A percentile compares a stretch with the other conserved stretches of the same genome.
phyloP scores from a whole-genome alignment of 2,113 vertebrate species.

The Petroica traversi region DNA sequence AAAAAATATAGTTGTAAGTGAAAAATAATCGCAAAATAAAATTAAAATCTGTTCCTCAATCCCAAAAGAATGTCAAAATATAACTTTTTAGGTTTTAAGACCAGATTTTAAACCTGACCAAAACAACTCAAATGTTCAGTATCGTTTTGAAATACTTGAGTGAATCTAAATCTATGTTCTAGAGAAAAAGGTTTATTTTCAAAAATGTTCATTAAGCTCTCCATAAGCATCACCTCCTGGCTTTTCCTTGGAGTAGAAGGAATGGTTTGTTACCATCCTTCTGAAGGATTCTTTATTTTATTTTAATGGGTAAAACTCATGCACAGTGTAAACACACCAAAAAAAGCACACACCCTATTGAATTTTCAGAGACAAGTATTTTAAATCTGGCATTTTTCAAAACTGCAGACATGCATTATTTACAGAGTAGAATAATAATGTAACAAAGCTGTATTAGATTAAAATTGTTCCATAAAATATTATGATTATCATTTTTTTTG shows the following conservation, averaged over 20 bases:
- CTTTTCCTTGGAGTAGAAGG: not conserved
- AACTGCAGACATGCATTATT: slow-evolving; percentile 37
- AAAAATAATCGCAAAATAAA: not conserved
- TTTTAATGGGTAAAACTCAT: not conserved
- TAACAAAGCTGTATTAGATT: slow-evolving; percentile 54
- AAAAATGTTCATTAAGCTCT: not conserved
- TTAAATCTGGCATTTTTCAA: slow-evolving; percentile 30
- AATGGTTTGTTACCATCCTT: not conserved
- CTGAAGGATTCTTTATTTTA: not conserved
- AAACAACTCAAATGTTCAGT: not conserved
- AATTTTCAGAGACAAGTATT: slow-evolving; percentile 22
- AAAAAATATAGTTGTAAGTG: not conserved
- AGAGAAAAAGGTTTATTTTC: not conserved
- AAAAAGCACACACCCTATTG: not conserved
- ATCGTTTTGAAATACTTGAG: not conserved
- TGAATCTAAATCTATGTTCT: not conserved
- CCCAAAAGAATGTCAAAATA: not conserved
- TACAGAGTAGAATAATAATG: slow-evolving; percentile 33
- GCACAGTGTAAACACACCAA: not conserved
- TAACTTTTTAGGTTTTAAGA: not conserved
- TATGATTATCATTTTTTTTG: slow-evolving; percentile 62
- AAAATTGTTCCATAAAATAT: slow-evolving; percentile 72
- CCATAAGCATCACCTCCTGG: not conserved
- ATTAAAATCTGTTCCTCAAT: not conserved
- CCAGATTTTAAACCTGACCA: not conserved